Evolutionary conservation across 30 jellyfish, hydroid and myxozoan species (phyloP).

Genomic region (Hydra vulgaris): DNA sequence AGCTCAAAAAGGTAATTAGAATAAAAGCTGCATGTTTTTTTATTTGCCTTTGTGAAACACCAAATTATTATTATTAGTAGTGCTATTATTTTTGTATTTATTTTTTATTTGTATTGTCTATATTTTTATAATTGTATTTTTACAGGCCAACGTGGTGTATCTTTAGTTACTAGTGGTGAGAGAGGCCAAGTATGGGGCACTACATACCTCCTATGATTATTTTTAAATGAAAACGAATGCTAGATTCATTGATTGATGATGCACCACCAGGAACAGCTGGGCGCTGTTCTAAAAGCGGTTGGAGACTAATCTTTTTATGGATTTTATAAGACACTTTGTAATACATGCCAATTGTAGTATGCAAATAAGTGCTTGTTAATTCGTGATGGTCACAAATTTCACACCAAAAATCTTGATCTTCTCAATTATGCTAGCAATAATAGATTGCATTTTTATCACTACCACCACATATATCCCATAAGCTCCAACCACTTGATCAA

Average conservation of each 20-base stretch:
- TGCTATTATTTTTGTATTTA: background rate
- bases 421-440: background rate
- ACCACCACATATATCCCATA: slow-evolving; percentile 1
- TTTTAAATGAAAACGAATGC: background rate
- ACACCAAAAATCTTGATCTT: background rate
- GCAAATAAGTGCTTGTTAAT: background rate
- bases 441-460: background rate
- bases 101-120: background rate
- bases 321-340: background rate
- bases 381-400: background rate
- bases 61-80: background rate
- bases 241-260: background rate
- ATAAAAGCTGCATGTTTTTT: background rate
- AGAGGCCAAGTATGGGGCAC: slow-evolving; percentile 2
- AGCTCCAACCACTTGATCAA: slow-evolving; percentile 1
- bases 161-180: slow-evolving; percentile 6
- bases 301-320: background rate
- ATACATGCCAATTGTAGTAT: background rate
- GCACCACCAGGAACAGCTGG: background rate
- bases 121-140: no score
- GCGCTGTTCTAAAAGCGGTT: background rate
- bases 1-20: background rate
- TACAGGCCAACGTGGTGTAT: background rate
- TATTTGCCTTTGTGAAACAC: background rate
- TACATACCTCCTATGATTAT: background rate